phyloP scores from a whole-genome alignment of 2,113 vertebrate species.

The Porphyrio hochstetteri region DNA sequence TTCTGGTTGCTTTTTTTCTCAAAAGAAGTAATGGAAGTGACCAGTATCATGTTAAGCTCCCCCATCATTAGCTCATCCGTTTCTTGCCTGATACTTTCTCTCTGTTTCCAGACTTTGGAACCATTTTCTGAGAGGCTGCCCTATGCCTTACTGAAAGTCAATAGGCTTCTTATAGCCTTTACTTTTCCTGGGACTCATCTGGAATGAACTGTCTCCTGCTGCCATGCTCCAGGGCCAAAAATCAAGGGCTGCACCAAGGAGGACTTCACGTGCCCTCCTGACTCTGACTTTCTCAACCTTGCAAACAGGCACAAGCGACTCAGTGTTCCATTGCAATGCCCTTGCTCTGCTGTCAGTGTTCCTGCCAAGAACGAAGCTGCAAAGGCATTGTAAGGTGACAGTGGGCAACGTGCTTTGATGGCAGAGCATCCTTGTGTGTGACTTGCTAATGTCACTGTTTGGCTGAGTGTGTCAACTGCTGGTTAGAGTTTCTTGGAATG shows the following conservation, averaged over 20 bases:
- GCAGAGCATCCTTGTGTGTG: neutral
- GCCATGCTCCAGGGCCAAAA: neutral
- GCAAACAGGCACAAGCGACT: neutral
- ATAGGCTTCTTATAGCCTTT: neutral
- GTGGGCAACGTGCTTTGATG: neutral
- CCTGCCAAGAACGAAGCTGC: neutral
- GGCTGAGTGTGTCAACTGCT: neutral
- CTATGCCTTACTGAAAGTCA: neutral
- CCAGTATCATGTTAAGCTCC: neutral
- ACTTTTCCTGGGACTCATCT: neutral
- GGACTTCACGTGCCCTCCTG: neutral
- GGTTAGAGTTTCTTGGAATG: slow-evolving; percentile 57
- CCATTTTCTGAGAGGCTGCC: neutral
- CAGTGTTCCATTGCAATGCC: neutral
- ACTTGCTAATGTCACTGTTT: neutral
- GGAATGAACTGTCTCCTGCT: neutral
- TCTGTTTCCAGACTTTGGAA: neutral
- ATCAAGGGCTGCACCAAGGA: neutral
- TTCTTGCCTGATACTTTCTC: neutral
- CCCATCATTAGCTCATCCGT: neutral
- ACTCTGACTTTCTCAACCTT: neutral
- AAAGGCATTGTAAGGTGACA: neutral
- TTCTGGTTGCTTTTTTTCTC: neutral
- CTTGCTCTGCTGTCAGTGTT: neutral
- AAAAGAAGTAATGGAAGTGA: neutral